Evolutionary conservation across 2,888 invertebrate genomes (phyloP).

Genomic region (Drosophila mimetica): DNA sequence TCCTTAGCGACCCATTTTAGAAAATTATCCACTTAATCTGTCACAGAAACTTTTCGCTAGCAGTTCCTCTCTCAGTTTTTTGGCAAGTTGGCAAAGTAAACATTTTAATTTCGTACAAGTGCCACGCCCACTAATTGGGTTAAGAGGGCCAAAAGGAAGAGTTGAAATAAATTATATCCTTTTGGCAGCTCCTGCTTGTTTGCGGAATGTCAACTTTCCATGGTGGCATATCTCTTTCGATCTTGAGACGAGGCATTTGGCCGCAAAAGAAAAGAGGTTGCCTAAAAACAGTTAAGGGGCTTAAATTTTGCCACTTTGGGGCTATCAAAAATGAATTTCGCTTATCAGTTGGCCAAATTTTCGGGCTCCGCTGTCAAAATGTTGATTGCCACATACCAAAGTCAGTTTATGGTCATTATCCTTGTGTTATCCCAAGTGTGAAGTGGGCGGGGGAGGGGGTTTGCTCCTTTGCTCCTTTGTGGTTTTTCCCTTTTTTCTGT

Average conservation of each 20-base stretch:
- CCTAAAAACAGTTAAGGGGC: conserved; percentile 20
- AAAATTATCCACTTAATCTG: conserved; percentile 53
- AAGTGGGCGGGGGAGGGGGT: conserved; percentile 43
- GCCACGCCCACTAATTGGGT: conserved; percentile 60
- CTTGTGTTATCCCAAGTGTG: conserved; percentile 74
- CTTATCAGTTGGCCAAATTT: conserved; percentile 39
- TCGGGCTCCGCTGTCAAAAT: conserved; percentile 33
- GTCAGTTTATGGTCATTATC: conserved; percentile 50
- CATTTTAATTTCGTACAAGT: conserved; percentile 49
- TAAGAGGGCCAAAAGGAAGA: conserved; percentile 21
- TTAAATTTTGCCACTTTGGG: conserved; percentile 18
- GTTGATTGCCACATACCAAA: conserved; percentile 47
- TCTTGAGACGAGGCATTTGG: conserved; percentile 55
- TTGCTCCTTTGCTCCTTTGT: neutral
- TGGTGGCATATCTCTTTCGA: conserved; percentile 26
- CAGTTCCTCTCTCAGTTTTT: conserved; percentile 27
- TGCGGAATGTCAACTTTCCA: conserved; percentile 44
- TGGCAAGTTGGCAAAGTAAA: conserved; percentile 41
- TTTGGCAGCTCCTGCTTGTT: conserved; percentile 36
- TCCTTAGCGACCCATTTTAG: conserved; percentile 63
- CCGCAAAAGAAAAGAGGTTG: conserved; percentile 43
- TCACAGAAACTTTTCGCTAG: conserved; percentile 36
- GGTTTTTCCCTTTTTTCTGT: conserved; percentile 11
- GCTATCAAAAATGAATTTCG: conserved; percentile 48
- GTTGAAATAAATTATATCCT: conserved; percentile 35